Percentiles rank a stretch among this genome's conserved stretches.
Evolutionary conservation across 2,888 invertebrate genomes (phyloP).

Genomic region (Leucophenga maculata): DNA sequence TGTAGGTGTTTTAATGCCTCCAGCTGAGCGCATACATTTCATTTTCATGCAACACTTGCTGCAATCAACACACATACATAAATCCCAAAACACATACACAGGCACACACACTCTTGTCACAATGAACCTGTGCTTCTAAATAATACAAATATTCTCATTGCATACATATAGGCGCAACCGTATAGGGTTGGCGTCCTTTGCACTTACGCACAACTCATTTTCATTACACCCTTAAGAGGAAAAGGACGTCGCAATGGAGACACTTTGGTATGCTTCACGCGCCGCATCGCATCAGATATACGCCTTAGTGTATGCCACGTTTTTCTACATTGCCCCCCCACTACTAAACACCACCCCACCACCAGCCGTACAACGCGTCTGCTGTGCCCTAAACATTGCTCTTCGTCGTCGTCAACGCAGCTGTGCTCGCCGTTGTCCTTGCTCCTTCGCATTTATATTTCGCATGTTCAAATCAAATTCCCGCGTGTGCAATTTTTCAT

Average conservation of each 20-base stretch:
- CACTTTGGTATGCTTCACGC: too few relatives aligned
- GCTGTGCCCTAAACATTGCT: too few relatives aligned
- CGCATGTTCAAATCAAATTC: conserved; percentile 70
- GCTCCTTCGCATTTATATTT: conserved; percentile 53
- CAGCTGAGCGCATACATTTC: conserved; percentile 6
- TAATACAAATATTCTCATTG: not conserved
- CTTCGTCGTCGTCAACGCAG: not conserved
- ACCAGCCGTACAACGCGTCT: too few relatives aligned
- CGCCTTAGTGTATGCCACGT: conserved; percentile 11
- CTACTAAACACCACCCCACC: too few relatives aligned
- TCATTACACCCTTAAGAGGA: not conserved
- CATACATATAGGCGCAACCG: conserved; percentile 7
- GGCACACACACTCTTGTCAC: not conserved
- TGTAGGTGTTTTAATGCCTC: not conserved
- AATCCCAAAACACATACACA: not conserved
- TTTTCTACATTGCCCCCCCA: not conserved
- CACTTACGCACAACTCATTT: conserved; percentile 10
- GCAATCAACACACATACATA: conserved; percentile 7
- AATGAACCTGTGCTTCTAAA: not conserved
- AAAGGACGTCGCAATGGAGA: too few relatives aligned
- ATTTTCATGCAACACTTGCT: conserved; percentile 14
- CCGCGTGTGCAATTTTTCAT: conserved; percentile 70
- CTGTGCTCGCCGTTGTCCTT: conserved; percentile 19
- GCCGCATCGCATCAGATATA: not conserved
- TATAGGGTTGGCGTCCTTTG: conserved; percentile 1